phyloP scores from a whole-genome alignment of 2,888 invertebrate genomes.

The Nymphalis c-album region DNA sequence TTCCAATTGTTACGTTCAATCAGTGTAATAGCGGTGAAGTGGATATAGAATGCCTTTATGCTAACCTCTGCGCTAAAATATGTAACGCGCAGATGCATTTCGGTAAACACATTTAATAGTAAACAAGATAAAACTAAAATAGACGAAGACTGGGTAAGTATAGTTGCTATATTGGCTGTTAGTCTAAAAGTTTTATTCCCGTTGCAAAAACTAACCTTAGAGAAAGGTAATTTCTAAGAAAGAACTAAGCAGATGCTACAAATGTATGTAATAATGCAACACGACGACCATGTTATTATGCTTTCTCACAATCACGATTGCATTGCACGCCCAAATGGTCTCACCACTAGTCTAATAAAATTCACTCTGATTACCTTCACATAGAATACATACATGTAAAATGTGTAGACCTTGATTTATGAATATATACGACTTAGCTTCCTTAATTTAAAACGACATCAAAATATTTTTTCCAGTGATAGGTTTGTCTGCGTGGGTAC shows the following conservation, averaged over 20 bases:
- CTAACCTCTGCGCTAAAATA: slow-evolving; percentile 11
- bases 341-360: slow-evolving; percentile 33
- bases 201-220: background rate
- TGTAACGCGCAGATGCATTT: background rate
- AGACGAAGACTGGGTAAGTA: background rate
- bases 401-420: slow-evolving; percentile 5
- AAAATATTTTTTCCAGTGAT: too few relatives aligned
- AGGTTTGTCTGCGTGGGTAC: too few relatives aligned
- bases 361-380: slow-evolving; percentile 28
- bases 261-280: slow-evolving; percentile 26
- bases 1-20: slow-evolving; percentile 45
- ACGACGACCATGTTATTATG: slow-evolving; percentile 33
- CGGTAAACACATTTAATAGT: background rate
- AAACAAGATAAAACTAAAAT: background rate
- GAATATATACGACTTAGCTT: background rate
- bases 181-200: background rate
- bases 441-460: too few relatives aligned
- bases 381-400: slow-evolving; percentile 13
- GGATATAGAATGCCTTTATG: slow-evolving; percentile 26
- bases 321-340: slow-evolving; percentile 39
- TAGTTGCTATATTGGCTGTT: background rate
- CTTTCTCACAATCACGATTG: slow-evolving; percentile 37
- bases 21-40: slow-evolving; percentile 29
- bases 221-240: slow-evolving; percentile 20
- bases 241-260: slow-evolving; percentile 18